Percentiles rank a stretch among this genome's conserved stretches.
phyloP scores from a whole-genome alignment of 2,888 invertebrate species.

The Keiferia lycopersicella region DNA sequence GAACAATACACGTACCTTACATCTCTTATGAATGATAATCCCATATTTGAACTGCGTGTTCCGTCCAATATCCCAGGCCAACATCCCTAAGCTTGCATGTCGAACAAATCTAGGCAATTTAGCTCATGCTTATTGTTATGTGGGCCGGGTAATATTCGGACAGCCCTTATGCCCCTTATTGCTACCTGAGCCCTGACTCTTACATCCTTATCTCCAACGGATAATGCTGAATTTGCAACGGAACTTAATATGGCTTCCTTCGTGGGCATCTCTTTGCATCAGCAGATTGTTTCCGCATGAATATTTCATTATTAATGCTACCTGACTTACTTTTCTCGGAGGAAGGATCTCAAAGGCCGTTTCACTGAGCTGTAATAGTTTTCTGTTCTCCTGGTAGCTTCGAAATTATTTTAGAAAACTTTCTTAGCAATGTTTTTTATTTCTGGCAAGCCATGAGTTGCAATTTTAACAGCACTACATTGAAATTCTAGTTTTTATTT shows the following conservation, averaged over 20 bases:
- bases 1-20: too few species aligned
- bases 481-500: too few species aligned
- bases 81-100: constrained; percentile 41
- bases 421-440: too few species aligned
- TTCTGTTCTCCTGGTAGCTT: constrained; percentile 10
- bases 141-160: constrained; percentile 45
- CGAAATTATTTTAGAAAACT: not conserved
- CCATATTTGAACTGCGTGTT: not conserved
- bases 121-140: constrained; percentile 65
- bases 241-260: constrained; percentile 6
- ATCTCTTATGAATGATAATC: not conserved
- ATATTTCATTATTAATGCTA: constrained; percentile 60
- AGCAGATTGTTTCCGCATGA: constrained; percentile 39
- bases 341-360: not conserved
- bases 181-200: constrained; percentile 34
- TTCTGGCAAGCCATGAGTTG: too few species aligned
- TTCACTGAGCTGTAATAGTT: not conserved
- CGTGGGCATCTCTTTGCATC: constrained; percentile 14
- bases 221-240: constrained; percentile 2
- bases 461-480: too few species aligned
- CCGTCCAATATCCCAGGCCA: not conserved
- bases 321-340: constrained; percentile 38
- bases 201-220: constrained; percentile 18
- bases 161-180: constrained; percentile 49
- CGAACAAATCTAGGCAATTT: constrained; percentile 58